A percentile compares a stretch with the other conserved stretches of the same genome.
Evolutionary conservation across 2,113 vertebrate species (phyloP).

Genomic region (Protobothrops flavoviridis): DNA sequence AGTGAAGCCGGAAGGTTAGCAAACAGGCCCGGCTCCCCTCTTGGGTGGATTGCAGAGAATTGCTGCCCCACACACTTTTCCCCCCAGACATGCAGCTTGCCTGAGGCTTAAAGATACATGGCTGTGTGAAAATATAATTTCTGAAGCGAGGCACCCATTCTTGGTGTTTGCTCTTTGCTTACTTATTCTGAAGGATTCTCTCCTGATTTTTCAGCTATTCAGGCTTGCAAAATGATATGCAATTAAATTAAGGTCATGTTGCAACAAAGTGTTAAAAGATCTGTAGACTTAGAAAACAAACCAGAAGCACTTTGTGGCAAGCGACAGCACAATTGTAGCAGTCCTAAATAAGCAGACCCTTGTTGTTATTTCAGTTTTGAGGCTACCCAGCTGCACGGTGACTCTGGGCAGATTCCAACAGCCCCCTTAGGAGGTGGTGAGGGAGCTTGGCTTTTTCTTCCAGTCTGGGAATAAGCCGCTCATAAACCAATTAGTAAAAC

Average conservation of each 20-base stretch:
- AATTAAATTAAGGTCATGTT: not conserved
- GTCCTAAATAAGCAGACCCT: not conserved
- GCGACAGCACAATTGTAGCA: not conserved
- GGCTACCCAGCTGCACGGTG: no score
- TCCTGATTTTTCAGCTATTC: not conserved
- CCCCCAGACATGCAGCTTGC: not conserved
- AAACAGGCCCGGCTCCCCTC: not conserved
- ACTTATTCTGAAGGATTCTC: not conserved
- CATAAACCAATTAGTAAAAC: not conserved
- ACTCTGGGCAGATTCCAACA: not conserved
- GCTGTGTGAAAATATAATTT: not conserved
- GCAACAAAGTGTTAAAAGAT: not conserved
- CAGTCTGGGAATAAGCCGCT: not conserved
- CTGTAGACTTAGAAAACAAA: not conserved
- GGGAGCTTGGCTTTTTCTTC: not conserved
- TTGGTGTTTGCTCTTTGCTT: not conserved
- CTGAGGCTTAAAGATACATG: not conserved
- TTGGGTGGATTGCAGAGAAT: rapidly evolving
- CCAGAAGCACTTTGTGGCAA: not conserved
- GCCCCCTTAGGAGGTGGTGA: not conserved
- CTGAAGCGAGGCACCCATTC: not conserved
- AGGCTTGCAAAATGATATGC: no score
- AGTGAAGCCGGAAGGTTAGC: not conserved
- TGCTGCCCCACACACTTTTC: rapidly evolving
- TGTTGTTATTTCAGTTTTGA: not conserved